A percentile compares a stretch with the other conserved stretches of the same genome.
phyloP scores from a whole-genome alignment of 2,888 invertebrate species.

The Lypha dubia region DNA sequence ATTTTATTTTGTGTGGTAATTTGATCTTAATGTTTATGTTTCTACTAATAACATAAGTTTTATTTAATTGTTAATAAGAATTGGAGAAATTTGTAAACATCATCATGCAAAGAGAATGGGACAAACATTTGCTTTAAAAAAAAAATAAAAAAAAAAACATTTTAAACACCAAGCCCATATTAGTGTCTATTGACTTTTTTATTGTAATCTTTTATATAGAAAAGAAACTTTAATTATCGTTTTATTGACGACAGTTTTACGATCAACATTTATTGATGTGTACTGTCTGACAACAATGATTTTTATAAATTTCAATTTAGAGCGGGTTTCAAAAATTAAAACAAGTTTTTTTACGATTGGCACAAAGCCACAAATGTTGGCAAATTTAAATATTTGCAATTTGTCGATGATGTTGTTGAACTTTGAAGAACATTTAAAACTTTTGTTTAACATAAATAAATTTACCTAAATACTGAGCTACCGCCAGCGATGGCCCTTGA shows the following conservation, averaged over 20 bases:
- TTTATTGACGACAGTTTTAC: constrained; percentile 55
- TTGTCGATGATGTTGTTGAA: not conserved
- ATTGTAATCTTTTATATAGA: constrained; percentile 13
- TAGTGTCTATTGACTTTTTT: constrained; percentile 33
- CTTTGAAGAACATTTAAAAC: not conserved
- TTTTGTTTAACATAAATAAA: too few relatives aligned
- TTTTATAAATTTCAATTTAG: constrained; percentile 10
- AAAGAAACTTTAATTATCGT: constrained; percentile 34
- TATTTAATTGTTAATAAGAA: constrained; percentile 63
- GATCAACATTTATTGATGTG: constrained; percentile 42
- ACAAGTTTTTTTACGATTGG: constrained; percentile 44
- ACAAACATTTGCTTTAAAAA: constrained; percentile 7
- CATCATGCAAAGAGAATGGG: not conserved
- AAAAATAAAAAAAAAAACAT: not conserved
- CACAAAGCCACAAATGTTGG: constrained; percentile 23
- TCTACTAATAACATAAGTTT: constrained; percentile 68
- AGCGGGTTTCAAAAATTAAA: not conserved
- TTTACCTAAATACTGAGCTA: too few relatives aligned
- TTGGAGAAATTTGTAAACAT: constrained; percentile 55
- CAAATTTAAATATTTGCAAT: not conserved
- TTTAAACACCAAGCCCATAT: constrained; percentile 25
- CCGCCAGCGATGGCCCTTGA: too few relatives aligned
- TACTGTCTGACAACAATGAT: not conserved
- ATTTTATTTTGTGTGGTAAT: constrained; percentile 55
- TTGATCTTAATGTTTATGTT: constrained; percentile 61